Conservation (phyloP, 2,888 invertebrate species). For the Tetragonula carbonaria region DNA sequence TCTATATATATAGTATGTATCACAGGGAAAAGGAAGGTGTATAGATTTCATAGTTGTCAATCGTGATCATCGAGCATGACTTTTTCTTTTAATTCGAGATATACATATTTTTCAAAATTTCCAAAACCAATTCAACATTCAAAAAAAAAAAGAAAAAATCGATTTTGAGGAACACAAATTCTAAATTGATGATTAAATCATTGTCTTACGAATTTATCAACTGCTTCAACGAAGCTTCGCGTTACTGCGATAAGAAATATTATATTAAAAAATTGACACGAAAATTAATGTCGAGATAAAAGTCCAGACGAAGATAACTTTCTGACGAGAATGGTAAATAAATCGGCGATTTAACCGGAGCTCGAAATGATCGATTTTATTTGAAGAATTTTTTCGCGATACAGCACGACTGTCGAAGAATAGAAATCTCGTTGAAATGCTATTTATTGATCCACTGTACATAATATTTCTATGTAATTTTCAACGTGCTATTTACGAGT, state of each 20-base stretch:
- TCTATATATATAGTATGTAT: too few species aligned
- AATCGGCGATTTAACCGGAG: background rate
- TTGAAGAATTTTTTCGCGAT: background rate
- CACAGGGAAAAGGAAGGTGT: too few species aligned
- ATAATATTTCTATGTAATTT: background rate
- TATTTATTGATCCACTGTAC: background rate
- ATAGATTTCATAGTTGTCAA: too few species aligned
- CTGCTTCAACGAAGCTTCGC: too few species aligned
- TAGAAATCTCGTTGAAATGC: background rate
- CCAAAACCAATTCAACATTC: too few species aligned
- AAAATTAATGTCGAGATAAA: background rate
- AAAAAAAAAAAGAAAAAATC: too few species aligned
- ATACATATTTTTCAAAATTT: too few species aligned
- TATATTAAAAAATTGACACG: background rate
- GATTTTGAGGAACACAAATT: too few species aligned
- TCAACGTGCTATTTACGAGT: constrained; percentile 12
- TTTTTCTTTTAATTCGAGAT: too few species aligned
- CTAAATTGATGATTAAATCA: too few species aligned
- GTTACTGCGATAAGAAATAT: background rate
- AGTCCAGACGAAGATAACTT: background rate
- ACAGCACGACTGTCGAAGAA: background rate
- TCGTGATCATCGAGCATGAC: too few species aligned
- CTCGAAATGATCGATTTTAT: background rate
- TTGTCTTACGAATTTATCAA: too few species aligned
- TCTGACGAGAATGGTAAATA: background rate